Evolutionary conservation across 2,113 vertebrate genomes (phyloP), one percentile per base, ranked within the genome.

Genomic region (Mystacornis crossleyi): DNA sequence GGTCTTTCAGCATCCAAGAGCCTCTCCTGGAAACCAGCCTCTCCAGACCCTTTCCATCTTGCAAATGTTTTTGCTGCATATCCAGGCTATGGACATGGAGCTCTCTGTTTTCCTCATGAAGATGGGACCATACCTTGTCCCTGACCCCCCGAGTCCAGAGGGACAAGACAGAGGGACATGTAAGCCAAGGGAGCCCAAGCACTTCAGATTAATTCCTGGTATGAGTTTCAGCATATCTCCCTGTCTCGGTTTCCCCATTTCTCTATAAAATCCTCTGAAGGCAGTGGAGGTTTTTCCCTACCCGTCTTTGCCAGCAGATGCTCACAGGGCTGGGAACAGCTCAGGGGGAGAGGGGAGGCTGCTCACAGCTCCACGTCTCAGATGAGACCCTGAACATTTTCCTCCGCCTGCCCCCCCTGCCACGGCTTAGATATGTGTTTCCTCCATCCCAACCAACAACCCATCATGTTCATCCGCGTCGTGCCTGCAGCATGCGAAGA

Each of bases 401-500:
- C 61, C 51, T 66, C 54, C 53, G 54, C 50, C 18, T 73, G 14
- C 36, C 12, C 18, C 29, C 36, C 70, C 36, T 60, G 25, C 43
- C 20, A 6, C 9, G 28, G 33, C 21, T 88, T 15, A 20, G 5
- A 8, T 7, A 3, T 0, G 1, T 9, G 34, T 45, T 82, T 67
- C 55, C 72, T 93, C 1, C 2, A 79, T 71, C 34, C 55, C 3
- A 1, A 1, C 24, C 10, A 66, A 57, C 24, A n/a, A 4, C 29
- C 14, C 58, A 31, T 48, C n/a, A 1, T 0, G 11, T 4, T 20
- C 6, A 3, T 4, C 48, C 6, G 0, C 5, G 21, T 17, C 0
- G 0, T 6, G 19, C 43, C 47, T 54, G 47, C 12, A 5, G 55
- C 26, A 28, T 0, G 2, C 13, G 11, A 9, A 14, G 23, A 5